Evolutionary conservation across 2,888 invertebrate genomes (phyloP).

Genomic region (Gibbula magus): DNA sequence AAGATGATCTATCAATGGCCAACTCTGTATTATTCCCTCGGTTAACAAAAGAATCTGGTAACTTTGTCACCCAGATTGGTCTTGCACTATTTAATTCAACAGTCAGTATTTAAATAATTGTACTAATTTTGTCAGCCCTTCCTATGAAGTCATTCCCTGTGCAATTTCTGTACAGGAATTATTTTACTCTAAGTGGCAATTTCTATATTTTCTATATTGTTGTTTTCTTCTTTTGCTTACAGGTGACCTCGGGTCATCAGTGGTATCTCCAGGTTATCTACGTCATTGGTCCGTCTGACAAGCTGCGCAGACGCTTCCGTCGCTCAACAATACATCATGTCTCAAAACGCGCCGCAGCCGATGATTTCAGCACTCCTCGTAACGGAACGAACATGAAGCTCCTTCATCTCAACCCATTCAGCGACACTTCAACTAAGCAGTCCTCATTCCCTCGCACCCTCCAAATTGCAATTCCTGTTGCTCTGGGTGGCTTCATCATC

Average conservation of each 20-base stretch:
- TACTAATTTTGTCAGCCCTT: too few relatives aligned
- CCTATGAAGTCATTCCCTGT: too few relatives aligned
- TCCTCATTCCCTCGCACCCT: background rate
- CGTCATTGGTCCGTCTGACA: conserved; percentile 64
- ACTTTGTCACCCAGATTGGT: too few relatives aligned
- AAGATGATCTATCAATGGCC: too few relatives aligned
- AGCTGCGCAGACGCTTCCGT: conserved; percentile 48
- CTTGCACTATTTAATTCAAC: too few relatives aligned
- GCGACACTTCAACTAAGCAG: background rate
- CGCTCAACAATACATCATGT: conserved; percentile 42
- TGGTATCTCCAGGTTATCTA: conserved; percentile 75
- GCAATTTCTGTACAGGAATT: too few relatives aligned
- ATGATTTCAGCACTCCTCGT: conserved; percentile 16
- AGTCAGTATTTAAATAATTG: too few relatives aligned
- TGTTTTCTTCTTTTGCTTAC: conserved; percentile 23
- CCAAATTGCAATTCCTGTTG: conserved; percentile 24
- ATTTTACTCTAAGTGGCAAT: too few relatives aligned
- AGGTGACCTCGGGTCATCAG: conserved; percentile 73
- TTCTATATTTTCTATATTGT: background rate
- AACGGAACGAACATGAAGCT: conserved; percentile 66
- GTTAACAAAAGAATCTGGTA: too few relatives aligned
- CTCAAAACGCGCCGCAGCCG: background rate
- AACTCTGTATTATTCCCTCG: too few relatives aligned
- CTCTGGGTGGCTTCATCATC: conserved; percentile 20
- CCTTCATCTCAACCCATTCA: conserved; percentile 21